These are phyloP conservation scores for Drosophila rubida DNA, from an alignment of 2,888 invertebrate species.

Conservation along the genomic window DNA sequence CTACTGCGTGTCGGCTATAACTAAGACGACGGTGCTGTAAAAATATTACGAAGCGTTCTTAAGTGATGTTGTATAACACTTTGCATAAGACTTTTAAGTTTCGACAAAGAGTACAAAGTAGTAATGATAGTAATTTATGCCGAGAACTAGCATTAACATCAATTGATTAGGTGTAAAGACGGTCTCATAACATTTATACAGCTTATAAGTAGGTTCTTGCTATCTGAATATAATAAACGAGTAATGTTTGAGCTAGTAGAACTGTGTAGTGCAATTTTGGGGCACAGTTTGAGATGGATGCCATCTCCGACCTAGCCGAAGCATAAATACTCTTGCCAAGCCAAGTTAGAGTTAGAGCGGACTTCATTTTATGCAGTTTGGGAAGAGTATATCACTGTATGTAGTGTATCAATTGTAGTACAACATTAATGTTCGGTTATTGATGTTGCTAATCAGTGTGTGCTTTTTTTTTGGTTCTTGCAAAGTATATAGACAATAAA, in stretches of 20 bases:
- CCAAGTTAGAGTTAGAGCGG: not conserved
- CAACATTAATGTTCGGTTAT: slow-evolving; percentile 43
- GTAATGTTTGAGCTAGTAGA: not conserved
- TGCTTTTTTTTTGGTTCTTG: slow-evolving; percentile 24
- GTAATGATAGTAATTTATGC: slow-evolving; percentile 37
- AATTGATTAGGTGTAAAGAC: slow-evolving; percentile 56
- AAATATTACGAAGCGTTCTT: slow-evolving; percentile 62
- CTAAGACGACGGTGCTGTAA: slow-evolving; percentile 94
- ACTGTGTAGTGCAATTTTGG: slow-evolving; percentile 32
- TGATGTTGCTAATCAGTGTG: slow-evolving; percentile 21
- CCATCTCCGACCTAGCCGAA: slow-evolving; percentile 34
- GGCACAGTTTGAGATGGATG: slow-evolving; percentile 19
- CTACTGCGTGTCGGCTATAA: slow-evolving; percentile 96
- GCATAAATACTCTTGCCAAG: slow-evolving; percentile 40
- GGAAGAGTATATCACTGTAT: slow-evolving; percentile 21
- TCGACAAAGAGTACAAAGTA: slow-evolving; percentile 35
- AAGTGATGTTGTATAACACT: slow-evolving; percentile 31
- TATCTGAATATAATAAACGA: slow-evolving; percentile 31
- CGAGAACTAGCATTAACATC: slow-evolving; percentile 58
- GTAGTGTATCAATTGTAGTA: slow-evolving; percentile 25
- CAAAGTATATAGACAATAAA: slow-evolving; percentile 22
- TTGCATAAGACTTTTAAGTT: slow-evolving; percentile 27
- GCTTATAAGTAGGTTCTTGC: slow-evolving; percentile 38
- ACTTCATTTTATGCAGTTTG: slow-evolving; percentile 1
- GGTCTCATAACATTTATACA: slow-evolving; percentile 69